Conservation (phyloP, 23 tunicate species). For the Ascidia mentula region DNA sequence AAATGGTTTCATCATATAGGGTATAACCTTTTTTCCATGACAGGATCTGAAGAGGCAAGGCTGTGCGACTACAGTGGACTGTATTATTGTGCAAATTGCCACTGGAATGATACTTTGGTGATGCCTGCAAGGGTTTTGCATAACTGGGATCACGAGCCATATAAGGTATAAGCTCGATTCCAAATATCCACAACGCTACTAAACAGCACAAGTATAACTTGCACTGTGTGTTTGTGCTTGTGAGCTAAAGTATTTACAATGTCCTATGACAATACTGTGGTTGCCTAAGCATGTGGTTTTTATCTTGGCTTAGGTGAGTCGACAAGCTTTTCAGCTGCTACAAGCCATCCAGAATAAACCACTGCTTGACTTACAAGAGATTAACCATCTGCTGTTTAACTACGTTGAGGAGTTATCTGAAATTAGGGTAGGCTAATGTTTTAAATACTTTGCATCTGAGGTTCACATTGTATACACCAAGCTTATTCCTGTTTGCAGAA, state of each 20-base stretch:
- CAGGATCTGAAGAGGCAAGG: slow-evolving; percentile 53
- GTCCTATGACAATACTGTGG: background rate
- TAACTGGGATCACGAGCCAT: slow-evolving; percentile 80
- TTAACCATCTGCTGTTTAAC: slow-evolving; percentile 79
- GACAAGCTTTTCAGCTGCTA: slow-evolving; percentile 58
- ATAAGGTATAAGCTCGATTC: slow-evolving; percentile 50
- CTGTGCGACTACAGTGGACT: slow-evolving; percentile 86
- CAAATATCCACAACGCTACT: no score
- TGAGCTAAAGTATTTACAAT: background rate
- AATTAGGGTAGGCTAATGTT: slow-evolving; percentile 28
- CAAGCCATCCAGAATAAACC: slow-evolving; percentile 37
- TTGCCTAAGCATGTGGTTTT: background rate
- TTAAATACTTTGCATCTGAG: background rate
- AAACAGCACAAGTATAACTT: no score
- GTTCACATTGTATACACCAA: background rate
- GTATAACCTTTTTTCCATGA: no score
- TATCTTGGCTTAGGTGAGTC: slow-evolving; percentile 31
- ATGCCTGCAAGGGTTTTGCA: slow-evolving; percentile 78
- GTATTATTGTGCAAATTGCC: slow-evolving; percentile 85
- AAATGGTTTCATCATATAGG: no score
- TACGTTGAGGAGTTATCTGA: slow-evolving; percentile 82
- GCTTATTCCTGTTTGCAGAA: slow-evolving; percentile 26
- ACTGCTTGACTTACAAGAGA: slow-evolving; percentile 39
- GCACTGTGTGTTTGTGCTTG: background rate
- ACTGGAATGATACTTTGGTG: slow-evolving; percentile 69